These are phyloP conservation scores for Danio choprae DNA, from an alignment of 2,797 vertebrate species.

Conservation along the genomic window DNA sequence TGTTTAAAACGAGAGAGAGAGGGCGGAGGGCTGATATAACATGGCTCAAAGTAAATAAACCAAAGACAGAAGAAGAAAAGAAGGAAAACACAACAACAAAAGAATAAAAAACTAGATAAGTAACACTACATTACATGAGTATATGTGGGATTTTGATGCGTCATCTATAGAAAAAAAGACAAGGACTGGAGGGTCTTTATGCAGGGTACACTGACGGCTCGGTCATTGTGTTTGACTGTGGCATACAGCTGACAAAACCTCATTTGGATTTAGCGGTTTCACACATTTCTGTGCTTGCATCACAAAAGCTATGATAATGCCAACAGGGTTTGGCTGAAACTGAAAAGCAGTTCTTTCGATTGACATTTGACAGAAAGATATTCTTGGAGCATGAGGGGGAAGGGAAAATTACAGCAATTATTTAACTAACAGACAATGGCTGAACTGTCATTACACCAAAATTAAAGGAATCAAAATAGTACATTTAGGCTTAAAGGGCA, in stretches of 20 bases:
- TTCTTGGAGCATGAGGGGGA: not conserved
- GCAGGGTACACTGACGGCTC: conserved; percentile 30
- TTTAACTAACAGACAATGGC: not conserved
- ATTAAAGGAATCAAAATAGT: not conserved
- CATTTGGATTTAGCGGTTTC: not conserved
- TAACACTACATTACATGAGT: conserved; percentile 74
- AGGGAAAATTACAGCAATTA: not conserved
- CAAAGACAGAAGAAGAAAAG: conserved; percentile 68
- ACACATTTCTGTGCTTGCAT: not conserved
- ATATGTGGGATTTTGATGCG: conserved; percentile 68
- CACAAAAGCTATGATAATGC: not conserved
- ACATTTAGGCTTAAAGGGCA: not conserved
- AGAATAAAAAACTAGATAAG: conserved; percentile 73
- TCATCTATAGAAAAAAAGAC: conserved; percentile 58
- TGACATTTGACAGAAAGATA: not conserved
- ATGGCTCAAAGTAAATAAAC: conserved; percentile 80
- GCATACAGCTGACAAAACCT: conserved; percentile 23
- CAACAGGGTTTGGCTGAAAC: conserved; percentile 13
- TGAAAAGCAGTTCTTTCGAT: conserved; percentile 10
- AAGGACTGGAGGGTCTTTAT: conserved; percentile 42
- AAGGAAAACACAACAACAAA: conserved; percentile 65
- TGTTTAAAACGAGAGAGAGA: conserved; percentile 98
- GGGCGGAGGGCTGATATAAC: conserved; percentile 89
- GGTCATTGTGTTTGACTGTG: conserved; percentile 45
- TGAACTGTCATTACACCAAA: conserved; percentile 17